Conservation (phyloP, 1,140 invertebrate genomes). For the Camponotus floridanus region DNA sequence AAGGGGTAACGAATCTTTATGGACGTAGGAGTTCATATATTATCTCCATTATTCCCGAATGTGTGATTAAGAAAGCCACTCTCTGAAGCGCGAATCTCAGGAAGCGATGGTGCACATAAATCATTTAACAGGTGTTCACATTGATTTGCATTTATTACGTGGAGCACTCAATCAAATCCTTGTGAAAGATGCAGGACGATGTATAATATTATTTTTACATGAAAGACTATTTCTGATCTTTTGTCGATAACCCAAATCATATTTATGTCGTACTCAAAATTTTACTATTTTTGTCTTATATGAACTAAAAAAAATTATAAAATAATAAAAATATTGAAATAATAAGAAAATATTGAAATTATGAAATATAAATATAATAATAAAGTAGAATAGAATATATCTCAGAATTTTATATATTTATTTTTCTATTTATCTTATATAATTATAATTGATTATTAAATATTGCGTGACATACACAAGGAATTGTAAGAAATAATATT, state of each 20-base stretch:
- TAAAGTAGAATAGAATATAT: background rate
- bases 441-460: background rate
- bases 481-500: constrained; percentile 2
- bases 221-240: constrained; percentile 7
- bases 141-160: constrained; percentile 32
- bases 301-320: background rate
- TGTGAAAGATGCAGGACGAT: constrained; percentile 1
- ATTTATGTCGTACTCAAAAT: background rate
- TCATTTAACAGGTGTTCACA: constrained; percentile 32
- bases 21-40: constrained; percentile 11
- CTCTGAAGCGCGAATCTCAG: constrained; percentile 21
- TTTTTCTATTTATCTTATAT: background rate
- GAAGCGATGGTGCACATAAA: constrained; percentile 22
- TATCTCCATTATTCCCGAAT: constrained; percentile 55
- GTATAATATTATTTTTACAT: constrained; percentile 27
- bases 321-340: too few species aligned
- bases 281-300: constrained; percentile 20
- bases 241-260: constrained; percentile 32
- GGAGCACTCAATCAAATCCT: background rate
- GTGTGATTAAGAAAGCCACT: constrained; percentile 25
- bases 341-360: too few species aligned
- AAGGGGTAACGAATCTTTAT: constrained; percentile 37
- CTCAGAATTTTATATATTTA: background rate
- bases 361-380: background rate
- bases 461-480: background rate